Conservation (phyloP, 2,888 invertebrate genomes). For the Synergus laeviventris region DNA sequence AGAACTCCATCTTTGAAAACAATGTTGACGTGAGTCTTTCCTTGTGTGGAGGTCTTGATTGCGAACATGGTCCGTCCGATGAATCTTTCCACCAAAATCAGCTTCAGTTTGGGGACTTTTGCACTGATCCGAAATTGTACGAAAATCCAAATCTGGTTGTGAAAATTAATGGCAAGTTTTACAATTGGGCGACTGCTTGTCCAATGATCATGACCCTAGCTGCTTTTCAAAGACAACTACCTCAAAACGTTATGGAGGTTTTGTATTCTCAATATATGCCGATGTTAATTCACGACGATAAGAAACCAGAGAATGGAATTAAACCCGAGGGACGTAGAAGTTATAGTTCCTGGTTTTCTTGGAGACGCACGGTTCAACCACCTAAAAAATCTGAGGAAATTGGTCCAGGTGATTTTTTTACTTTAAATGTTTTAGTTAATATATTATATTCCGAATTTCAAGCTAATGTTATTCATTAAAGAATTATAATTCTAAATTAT, state of each 20-base stretch:
- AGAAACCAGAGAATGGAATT: conserved; percentile 61
- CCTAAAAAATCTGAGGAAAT: conserved; percentile 65
- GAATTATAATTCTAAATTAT: conserved; percentile 23
- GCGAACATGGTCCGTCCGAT: conserved; percentile 77
- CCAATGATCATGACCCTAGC: conserved; percentile 92
- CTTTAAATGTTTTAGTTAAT: conserved; percentile 9
- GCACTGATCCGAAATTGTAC: conserved; percentile 85
- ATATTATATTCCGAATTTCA: neutral
- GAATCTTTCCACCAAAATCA: conserved; percentile 81
- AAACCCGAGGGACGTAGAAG: conserved; percentile 62
- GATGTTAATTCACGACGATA: conserved; percentile 66
- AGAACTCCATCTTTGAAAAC: conserved; percentile 73
- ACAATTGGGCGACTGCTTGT: conserved; percentile 94
- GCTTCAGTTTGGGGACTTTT: conserved; percentile 78
- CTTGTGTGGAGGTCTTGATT: conserved; percentile 84
- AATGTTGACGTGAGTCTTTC: conserved; percentile 83
- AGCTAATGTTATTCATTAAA: neutral
- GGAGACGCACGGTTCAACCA: conserved; percentile 75
- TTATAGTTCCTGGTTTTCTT: conserved; percentile 79
- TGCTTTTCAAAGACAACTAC: conserved; percentile 90
- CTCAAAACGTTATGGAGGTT: conserved; percentile 77
- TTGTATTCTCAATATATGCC: conserved; percentile 66
- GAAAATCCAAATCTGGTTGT: conserved; percentile 90
- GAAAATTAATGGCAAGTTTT: conserved; percentile 90
- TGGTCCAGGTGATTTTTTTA: conserved; percentile 56